Conservation (phyloP, 2,888 invertebrate genomes). For the Ectemnius lituratus region DNA sequence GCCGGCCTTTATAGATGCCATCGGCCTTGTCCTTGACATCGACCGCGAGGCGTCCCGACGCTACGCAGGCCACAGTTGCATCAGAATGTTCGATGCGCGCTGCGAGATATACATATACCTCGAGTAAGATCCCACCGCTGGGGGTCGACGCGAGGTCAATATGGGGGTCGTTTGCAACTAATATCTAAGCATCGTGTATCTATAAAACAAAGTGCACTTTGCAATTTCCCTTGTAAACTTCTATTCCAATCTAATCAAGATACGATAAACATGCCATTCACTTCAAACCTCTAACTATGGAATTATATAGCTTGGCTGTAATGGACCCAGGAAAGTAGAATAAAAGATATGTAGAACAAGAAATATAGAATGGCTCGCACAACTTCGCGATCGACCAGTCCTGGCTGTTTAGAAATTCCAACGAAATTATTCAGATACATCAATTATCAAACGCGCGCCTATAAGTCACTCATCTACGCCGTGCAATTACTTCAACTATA, state of each 20-base stretch:
- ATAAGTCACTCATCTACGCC: no score
- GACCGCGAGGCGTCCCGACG: slow-evolving; percentile 73
- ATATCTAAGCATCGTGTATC: neutral
- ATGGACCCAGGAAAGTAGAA: neutral
- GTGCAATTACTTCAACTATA: no score
- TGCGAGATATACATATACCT: slow-evolving; percentile 16
- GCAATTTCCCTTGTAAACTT: neutral
- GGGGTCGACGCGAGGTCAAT: slow-evolving; percentile 10
- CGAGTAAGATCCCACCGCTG: slow-evolving; percentile 28
- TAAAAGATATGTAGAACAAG: neutral
- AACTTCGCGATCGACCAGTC: no score
- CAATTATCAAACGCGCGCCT: no score
- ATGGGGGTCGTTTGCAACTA: slow-evolving; percentile 2
- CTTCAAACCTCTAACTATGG: no score
- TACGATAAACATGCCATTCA: neutral
- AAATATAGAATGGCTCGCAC: no score
- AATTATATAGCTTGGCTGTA: no score
- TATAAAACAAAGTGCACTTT: no score
- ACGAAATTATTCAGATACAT: no score
- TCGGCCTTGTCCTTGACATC: slow-evolving; percentile 74
- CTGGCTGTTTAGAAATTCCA: no score
- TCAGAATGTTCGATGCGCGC: slow-evolving; percentile 67
- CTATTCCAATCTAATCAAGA: neutral
- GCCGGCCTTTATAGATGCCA: slow-evolving; percentile 55
- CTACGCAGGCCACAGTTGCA: slow-evolving; percentile 72